Percentiles rank a stretch among this genome's conserved stretches.
phyloP scores from a whole-genome alignment of 1,140 invertebrate species.

The Hylyphantes graminicola region DNA sequence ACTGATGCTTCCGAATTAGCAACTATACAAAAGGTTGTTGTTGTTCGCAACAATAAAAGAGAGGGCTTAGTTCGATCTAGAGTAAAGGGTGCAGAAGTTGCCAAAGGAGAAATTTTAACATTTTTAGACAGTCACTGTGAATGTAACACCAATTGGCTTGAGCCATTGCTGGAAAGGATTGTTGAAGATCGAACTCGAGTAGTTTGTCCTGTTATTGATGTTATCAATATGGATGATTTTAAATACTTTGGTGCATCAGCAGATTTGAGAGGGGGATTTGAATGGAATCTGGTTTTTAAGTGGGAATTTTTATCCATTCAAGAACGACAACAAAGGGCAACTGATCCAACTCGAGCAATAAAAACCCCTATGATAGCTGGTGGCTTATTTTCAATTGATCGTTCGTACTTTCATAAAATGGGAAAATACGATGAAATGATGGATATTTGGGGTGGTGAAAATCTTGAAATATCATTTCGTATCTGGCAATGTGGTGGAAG shows the following conservation, averaged over 20 bases:
- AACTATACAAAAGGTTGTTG: constrained; percentile 91
- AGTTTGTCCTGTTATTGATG: constrained; percentile 75
- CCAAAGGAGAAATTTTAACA: constrained; percentile 84
- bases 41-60: constrained; percentile 90
- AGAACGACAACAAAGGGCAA: constrained; percentile 68
- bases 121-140: constrained; percentile 98
- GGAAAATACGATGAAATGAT: constrained; percentile 78
- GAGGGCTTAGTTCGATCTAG: constrained; percentile 94
- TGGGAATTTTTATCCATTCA: constrained; percentile 72
- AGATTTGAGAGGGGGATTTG: constrained; percentile 74
- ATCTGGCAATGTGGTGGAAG: constrained; percentile 72
- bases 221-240: constrained; percentile 75
- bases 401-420: constrained; percentile 75
- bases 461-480: constrained; percentile 65
- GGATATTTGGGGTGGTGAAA: constrained; percentile 74
- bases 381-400: constrained; percentile 76
- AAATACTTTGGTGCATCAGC: constrained; percentile 73
- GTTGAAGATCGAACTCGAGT: constrained; percentile 80
- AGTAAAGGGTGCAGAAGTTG: constrained; percentile 81
- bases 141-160: constrained; percentile 73
- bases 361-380: constrained; percentile 78
- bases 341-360: constrained; percentile 70
- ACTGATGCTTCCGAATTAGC: constrained; percentile 90
- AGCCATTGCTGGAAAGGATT: constrained; percentile 86
- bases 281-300: constrained; percentile 75